A percentile compares a stretch with the other conserved stretches of the same genome.
Conservation (phyloP, 2,797 vertebrate species). For the Falco cherrug region DNA sequence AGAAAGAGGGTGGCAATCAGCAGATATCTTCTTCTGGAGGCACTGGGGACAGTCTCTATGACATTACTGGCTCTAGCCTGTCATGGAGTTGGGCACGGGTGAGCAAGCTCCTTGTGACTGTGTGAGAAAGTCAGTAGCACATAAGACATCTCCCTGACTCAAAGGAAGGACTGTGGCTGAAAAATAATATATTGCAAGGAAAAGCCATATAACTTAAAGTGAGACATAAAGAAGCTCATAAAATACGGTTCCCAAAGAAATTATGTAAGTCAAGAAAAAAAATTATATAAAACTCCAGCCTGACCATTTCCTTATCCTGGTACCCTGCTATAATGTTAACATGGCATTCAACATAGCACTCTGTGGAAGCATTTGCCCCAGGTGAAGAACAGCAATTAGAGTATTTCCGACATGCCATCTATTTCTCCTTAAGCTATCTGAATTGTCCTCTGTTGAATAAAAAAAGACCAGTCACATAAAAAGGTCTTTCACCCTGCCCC, state of each 20-base stretch:
- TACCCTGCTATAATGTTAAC: neutral
- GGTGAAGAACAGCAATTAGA: slow-evolving; percentile 5
- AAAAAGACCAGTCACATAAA: neutral
- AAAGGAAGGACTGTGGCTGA: neutral
- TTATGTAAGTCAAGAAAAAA: neutral
- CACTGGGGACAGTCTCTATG: neutral
- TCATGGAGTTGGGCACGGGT: neutral
- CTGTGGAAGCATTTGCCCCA: neutral
- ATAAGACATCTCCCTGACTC: neutral
- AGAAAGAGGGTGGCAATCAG: neutral
- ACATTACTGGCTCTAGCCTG: fast-evolving
- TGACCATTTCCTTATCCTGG: neutral
- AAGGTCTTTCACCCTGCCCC: slow-evolving; percentile 15
- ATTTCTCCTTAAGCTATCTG: neutral
- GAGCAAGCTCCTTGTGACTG: neutral
- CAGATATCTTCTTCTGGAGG: neutral
- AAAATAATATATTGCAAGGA: neutral
- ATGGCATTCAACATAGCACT: neutral
- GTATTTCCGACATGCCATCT: neutral
- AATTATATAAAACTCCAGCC: neutral
- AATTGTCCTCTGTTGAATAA: neutral
- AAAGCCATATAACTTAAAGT: neutral
- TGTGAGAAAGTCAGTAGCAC: neutral
- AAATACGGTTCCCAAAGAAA: neutral
- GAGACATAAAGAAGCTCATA: neutral